Base-by-base conservation (phyloP, 2,888 invertebrate genomes). In the Sarcophaga caerulescens region DNA sequence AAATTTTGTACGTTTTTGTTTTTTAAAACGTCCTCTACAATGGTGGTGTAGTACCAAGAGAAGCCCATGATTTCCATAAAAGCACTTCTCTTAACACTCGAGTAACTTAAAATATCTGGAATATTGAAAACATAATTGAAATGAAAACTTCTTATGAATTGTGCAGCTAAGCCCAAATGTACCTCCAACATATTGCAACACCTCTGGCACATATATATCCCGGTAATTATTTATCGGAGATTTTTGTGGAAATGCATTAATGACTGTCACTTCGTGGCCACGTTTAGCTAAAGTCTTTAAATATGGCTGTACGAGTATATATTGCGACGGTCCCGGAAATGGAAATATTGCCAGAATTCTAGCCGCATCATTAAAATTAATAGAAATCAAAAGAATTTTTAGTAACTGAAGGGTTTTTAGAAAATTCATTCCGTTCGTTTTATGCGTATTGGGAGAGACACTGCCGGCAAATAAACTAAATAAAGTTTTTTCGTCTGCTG, bases 221-320 rank as follows among this genome's bases (percentile, higher is more conserved):
- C 88, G 87, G 63, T 90, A 90, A 68, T 91, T 91, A n/a, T 88
- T 85, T 0, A 91, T 17, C 0, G 90, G 89, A 0, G 89, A 88
- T 68, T 89, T 89, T 68, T 90, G 90, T 4, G 92, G 91, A 87
- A 90, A 91, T 1, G 91, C 89, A 14, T 91, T 90, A 8, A 93
- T 90, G 3, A 92, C 90, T 1, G 92, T 93, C 0, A 93, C 87
- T 60, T 93, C 89, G 87, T 93, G 93, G 1, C 93, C 93, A 3
- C 89, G 88, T 0, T 89, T 86, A 0, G 92, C 93, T 62, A 93
- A 87, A n/a, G 81, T 90, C 66, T 89, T 89, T 75, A 91, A 89
- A 70, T 91, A 87, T 0, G 91, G 85, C 57, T 89, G 87, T 2
- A 89, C 90, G 5, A 90, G 77, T 14, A 91, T 89, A 78, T 92